Percentiles rank a stretch among this genome's conserved stretches.
These are phyloP conservation scores for Lasioglossum zephyrum DNA, from an alignment of 2,888 invertebrate species.

Conservation along the genomic window DNA sequence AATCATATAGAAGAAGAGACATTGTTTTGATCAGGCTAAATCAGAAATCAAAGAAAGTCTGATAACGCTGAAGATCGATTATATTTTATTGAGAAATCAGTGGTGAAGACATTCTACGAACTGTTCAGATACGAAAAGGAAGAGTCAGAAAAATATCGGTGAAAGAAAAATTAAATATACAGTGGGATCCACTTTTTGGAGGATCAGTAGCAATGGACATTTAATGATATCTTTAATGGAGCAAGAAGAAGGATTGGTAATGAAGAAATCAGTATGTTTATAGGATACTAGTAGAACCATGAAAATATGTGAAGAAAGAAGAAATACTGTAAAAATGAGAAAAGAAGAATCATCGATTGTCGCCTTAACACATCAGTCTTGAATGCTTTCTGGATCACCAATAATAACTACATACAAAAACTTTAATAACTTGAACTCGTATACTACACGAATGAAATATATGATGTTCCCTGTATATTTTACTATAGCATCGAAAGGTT, in stretches of 20 bases:
- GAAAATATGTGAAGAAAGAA: slow-evolving; percentile 10
- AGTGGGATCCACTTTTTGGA: neutral
- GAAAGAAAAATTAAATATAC: neutral
- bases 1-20: neutral
- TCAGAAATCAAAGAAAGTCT: neutral
- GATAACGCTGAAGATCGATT: neutral
- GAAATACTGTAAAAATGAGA: neutral
- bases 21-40: neutral
- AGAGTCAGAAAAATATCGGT: neutral
- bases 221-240: neutral
- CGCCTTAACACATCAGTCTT: neutral
- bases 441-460: slow-evolving; percentile 13
- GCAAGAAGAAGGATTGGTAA: slow-evolving; percentile 18
- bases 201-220: slow-evolving; percentile 1
- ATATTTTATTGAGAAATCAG: neutral
- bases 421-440: neutral
- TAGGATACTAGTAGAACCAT: neutral
- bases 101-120: slow-evolving; percentile 4
- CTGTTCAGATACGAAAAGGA: neutral
- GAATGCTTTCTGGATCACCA: neutral
- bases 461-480: slow-evolving; percentile 6
- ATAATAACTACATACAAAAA: slow-evolving; percentile 4
- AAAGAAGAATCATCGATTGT: neutral
- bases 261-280: slow-evolving; percentile 17
- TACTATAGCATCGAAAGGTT: neutral